These are phyloP conservation scores for Argynnis bischoffii DNA, from an alignment of 2,888 invertebrate genomes.

Conservation along the genomic window DNA sequence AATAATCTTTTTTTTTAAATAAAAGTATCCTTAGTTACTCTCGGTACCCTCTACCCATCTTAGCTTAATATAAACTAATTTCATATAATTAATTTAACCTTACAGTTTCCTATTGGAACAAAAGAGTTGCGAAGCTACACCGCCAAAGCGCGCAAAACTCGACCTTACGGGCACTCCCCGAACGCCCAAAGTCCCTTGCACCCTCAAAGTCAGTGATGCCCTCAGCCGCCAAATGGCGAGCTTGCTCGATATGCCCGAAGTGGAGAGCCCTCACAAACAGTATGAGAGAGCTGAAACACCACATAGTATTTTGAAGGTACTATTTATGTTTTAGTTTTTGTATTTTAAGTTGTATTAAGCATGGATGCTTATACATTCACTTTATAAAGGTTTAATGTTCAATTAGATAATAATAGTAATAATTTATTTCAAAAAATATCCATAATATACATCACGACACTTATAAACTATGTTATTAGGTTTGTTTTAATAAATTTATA, in stretches of 20 bases:
- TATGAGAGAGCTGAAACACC: conserved; percentile 74
- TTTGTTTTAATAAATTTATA: no score
- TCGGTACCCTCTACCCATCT: no score
- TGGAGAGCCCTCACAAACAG: conserved; percentile 56
- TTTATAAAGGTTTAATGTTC: no score
- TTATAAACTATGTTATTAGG: no score
- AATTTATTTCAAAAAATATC: no score
- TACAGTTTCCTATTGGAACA: conserved; percentile 55
- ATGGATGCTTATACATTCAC: no score
- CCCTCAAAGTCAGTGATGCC: conserved; percentile 46
- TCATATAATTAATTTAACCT: conserved; percentile 15
- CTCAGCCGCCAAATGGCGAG: conserved; percentile 60
- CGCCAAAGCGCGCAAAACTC: conserved; percentile 62
- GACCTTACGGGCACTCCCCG: conserved; percentile 51
- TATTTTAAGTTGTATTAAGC: not conserved
- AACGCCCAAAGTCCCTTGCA: conserved; percentile 48
- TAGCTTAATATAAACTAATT: no score
- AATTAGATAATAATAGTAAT: no score
- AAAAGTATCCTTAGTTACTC: no score
- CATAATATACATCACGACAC: no score
- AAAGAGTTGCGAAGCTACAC: conserved; percentile 50
- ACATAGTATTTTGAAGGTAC: conserved; percentile 86
- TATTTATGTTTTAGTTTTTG: not conserved
- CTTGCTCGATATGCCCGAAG: conserved; percentile 82
- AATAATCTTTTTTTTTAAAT: no score